Conservation (phyloP, 1,140 invertebrate species). For the Achatina immaculata region DNA sequence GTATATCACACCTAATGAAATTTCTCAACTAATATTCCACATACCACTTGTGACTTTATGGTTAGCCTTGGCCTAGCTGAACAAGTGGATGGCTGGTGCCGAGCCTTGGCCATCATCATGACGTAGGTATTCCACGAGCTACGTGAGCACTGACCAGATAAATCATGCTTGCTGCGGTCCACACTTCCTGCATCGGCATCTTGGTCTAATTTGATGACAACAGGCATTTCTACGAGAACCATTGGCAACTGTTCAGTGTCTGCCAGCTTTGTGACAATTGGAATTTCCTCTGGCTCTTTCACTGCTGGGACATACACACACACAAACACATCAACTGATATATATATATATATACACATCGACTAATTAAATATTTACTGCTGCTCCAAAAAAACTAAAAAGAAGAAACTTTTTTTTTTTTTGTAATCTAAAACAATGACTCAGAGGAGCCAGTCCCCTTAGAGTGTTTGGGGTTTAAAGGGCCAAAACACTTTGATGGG, state of each 20-base stretch:
- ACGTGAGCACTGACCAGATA: not conserved
- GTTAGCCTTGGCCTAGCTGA: not conserved
- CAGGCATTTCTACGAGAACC: constrained; percentile 26
- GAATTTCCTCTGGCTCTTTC: constrained; percentile 30
- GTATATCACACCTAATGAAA: too few relatives aligned
- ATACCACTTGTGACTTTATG: not conserved
- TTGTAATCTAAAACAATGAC: too few relatives aligned
- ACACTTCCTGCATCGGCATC: not conserved
- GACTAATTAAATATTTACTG: too few relatives aligned
- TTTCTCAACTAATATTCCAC: not conserved
- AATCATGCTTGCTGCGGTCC: not conserved
- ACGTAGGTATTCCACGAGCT: not conserved
- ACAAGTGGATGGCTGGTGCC: not conserved
- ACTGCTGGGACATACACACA: not conserved
- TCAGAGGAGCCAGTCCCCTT: too few relatives aligned
- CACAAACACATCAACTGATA: not conserved
- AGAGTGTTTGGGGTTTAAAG: too few relatives aligned
- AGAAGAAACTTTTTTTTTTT: too few relatives aligned
- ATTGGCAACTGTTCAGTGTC: constrained; percentile 58
- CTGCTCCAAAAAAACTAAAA: too few relatives aligned
- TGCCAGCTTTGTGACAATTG: constrained; percentile 58
- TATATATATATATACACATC: not conserved
- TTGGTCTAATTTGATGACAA: constrained; percentile 27
- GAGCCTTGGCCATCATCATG: not conserved
- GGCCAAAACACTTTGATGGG: too few relatives aligned